phyloP scores from a whole-genome alignment of 2,797 vertebrate genomes.

The Cottoperca gobio region DNA sequence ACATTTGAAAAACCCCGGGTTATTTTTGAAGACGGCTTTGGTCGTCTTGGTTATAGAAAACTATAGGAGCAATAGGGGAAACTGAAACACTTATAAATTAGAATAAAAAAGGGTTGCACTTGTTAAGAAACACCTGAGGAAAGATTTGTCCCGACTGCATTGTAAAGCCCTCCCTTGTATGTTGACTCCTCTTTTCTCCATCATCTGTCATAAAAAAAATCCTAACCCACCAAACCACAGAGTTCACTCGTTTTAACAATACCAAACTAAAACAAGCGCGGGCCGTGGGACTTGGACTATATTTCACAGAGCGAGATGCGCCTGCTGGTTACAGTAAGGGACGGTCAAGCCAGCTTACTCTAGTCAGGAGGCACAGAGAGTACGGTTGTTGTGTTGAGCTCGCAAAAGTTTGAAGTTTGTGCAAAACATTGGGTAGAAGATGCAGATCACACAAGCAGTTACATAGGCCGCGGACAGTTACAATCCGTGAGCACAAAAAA shows the following conservation, averaged over 20 bases:
- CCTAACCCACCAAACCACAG: background rate
- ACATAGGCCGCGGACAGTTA: background rate
- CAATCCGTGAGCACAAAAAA: background rate
- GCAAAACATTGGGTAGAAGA: background rate
- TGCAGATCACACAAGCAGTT: slow-evolving; percentile 1
- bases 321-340: background rate
- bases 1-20: background rate
- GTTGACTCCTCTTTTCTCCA: background rate
- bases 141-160: background rate
- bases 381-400: background rate
- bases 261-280: background rate
- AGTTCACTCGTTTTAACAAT: slow-evolving; percentile 18
- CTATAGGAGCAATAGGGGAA: too few relatives aligned
- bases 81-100: too few relatives aligned
- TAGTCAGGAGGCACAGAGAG: slow-evolving; percentile 27
- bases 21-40: background rate
- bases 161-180: background rate
- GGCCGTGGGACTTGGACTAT: fast-evolving
- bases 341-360: slow-evolving; percentile 60
- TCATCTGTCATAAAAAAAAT: background rate
- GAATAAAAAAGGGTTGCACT: background rate
- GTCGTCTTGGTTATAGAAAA: background rate
- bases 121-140: background rate
- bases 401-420: background rate
- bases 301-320: background rate